phyloP scores from a whole-genome alignment of 2,113 vertebrate genomes.

The Vulpes lagopus region DNA sequence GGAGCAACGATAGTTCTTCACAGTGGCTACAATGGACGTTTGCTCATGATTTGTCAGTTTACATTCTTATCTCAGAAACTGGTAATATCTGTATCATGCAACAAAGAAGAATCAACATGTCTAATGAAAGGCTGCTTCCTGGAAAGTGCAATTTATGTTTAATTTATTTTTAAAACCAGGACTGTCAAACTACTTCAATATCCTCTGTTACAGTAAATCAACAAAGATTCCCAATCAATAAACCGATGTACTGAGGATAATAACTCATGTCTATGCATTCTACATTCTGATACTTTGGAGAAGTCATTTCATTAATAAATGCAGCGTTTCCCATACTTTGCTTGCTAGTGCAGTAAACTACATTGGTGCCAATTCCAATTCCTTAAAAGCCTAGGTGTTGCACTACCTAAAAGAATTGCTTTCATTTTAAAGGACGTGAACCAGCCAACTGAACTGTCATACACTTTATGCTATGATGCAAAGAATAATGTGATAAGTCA shows the following conservation, averaged over 20 bases:
- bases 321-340: slow-evolving; percentile 1
- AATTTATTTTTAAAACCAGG: slow-evolving; percentile 62
- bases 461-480: slow-evolving; percentile 50
- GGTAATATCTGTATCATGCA: slow-evolving; percentile 17
- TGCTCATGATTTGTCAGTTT: not conserved
- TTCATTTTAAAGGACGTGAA: slow-evolving; percentile 60
- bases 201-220: slow-evolving; percentile 64
- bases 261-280: not conserved
- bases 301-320: slow-evolving; percentile 42
- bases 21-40: not conserved
- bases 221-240: slow-evolving; percentile 64
- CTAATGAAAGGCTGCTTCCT: slow-evolving; percentile 42
- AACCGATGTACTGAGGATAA: slow-evolving; percentile 19
- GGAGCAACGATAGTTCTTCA: not conserved
- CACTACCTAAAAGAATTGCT: not conserved
- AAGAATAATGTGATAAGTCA: slow-evolving; percentile 44
- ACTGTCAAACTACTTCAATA: slow-evolving; percentile 58
- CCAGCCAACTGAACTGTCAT: not conserved
- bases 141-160: slow-evolving; percentile 20
- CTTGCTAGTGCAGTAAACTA: slow-evolving; percentile 30
- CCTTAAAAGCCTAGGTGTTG: slow-evolving; percentile 38
- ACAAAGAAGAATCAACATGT: slow-evolving; percentile 9
- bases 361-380: not conserved
- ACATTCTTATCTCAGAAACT: not conserved
- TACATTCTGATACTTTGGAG: slow-evolving; percentile 57